A percentile compares a stretch with the other conserved stretches of the same genome.
phyloP scores from a whole-genome alignment of 1,140 invertebrate genomes.

The Steinernema feltiae region DNA sequence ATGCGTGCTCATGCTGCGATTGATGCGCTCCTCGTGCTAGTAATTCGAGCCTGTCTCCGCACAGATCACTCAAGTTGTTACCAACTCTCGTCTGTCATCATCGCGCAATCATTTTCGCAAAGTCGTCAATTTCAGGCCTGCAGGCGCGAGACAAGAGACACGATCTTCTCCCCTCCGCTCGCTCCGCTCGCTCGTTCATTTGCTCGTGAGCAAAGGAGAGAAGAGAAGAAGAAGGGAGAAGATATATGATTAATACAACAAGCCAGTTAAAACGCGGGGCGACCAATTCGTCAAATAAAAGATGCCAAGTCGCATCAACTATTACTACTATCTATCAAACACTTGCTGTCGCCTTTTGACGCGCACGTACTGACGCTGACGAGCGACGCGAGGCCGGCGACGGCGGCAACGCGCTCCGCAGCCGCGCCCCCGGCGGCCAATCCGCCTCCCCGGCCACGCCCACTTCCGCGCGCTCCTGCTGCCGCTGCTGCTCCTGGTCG shows the following conservation, averaged over 20 bases:
- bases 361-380: slow-evolving; percentile 14
- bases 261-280: slow-evolving; percentile 14
- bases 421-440: slow-evolving; percentile 11
- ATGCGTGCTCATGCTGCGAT: too few species aligned
- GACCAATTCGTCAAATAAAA: slow-evolving; percentile 15
- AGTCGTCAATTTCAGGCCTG: background rate
- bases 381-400: background rate
- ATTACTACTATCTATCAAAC: slow-evolving; percentile 15
- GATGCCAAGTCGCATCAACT: slow-evolving; percentile 15
- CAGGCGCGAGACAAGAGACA: background rate
- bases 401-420: background rate
- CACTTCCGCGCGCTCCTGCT: background rate
- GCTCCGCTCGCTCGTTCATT: background rate
- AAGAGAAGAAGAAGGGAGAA: background rate
- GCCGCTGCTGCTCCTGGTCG: background rate
- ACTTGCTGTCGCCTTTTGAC: slow-evolving; percentile 15
- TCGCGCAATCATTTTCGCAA: background rate
- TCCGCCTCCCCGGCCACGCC: background rate
- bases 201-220: background rate
- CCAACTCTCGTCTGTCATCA: background rate
- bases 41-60: too few species aligned
- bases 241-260: slow-evolving; percentile 15
- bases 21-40: background rate
- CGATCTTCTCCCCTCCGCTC: background rate
- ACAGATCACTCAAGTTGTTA: background rate